A percentile compares a stretch with the other conserved stretches of the same genome.
These are phyloP conservation scores for Chrysodeixis includens DNA, from an alignment of 2,888 invertebrate genomes.

Conservation along the genomic window DNA sequence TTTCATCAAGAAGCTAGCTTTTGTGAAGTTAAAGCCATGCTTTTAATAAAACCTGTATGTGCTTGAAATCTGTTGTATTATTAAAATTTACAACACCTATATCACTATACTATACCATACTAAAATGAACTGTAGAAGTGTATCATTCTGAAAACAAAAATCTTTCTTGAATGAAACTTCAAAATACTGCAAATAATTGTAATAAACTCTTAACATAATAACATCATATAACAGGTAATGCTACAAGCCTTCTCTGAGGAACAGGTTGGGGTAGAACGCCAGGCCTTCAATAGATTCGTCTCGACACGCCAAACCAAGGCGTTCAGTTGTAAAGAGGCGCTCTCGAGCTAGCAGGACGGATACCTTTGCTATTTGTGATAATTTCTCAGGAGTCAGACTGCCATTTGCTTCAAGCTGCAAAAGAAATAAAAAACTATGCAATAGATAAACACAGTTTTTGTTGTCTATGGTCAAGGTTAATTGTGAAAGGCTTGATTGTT, in stretches of 20 bases:
- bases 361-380: constrained; percentile 95
- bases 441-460: background rate
- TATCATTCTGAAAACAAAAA: too few species aligned
- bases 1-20: constrained; percentile 67
- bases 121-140: too few species aligned
- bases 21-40: constrained; percentile 73
- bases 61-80: constrained; percentile 64
- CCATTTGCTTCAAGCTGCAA: constrained; percentile 91
- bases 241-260: constrained; percentile 88
- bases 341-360: constrained; percentile 97
- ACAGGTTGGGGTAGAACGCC: constrained; percentile 97
- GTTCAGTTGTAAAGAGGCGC: constrained; percentile 95
- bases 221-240: constrained; percentile 47
- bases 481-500: too few species aligned
- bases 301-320: constrained; percentile 95
- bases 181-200: constrained; percentile 37
- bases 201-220: constrained; percentile 59
- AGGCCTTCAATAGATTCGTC: constrained; percentile 99
- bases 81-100: too few species aligned
- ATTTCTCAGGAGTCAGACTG: constrained; percentile 95
- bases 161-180: too few species aligned
- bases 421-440: background rate
- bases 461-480: background rate
- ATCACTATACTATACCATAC: too few species aligned
- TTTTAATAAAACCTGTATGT: constrained; percentile 74